Percentiles rank a stretch among this genome's conserved stretches.
phyloP scores from a whole-genome alignment of 2,113 vertebrate genomes.

The Semnornis frantzii region DNA sequence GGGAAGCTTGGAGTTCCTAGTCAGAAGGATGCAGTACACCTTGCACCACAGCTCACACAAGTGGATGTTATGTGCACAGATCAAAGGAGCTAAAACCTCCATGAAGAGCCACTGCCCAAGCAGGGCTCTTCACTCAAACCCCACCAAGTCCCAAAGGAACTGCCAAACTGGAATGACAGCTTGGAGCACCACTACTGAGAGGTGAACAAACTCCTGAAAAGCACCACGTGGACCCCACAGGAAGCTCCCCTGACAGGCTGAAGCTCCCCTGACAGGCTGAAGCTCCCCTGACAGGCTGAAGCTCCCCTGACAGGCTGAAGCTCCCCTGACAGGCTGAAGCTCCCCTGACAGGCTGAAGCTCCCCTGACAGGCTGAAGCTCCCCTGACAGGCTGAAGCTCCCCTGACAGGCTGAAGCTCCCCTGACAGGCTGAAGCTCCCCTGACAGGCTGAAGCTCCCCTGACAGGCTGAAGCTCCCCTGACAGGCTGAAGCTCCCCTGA shows the following conservation, averaged over 20 bases:
- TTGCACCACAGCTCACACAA: not conserved
- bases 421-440: too few species aligned
- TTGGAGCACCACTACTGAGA: not conserved
- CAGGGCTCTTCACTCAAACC: not conserved
- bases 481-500: not conserved
- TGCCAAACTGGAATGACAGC: not conserved
- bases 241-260: not conserved
- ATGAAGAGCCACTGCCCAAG: not conserved
- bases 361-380: not conserved
- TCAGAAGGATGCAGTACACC: not conserved
- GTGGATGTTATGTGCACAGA: not conserved
- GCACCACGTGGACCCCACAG: accelerated
- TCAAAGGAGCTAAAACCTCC: not conserved
- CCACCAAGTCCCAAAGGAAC: not conserved
- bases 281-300: not conserved
- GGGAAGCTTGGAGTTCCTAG: not conserved
- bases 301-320: not conserved
- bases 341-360: not conserved
- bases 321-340: not conserved
- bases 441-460: not conserved
- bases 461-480: too few species aligned
- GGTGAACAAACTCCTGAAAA: not conserved
- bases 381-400: not conserved
- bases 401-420: not conserved
- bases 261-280: not conserved